phyloP scores from a whole-genome alignment of 2,113 vertebrate species.

The Alces alces region DNA sequence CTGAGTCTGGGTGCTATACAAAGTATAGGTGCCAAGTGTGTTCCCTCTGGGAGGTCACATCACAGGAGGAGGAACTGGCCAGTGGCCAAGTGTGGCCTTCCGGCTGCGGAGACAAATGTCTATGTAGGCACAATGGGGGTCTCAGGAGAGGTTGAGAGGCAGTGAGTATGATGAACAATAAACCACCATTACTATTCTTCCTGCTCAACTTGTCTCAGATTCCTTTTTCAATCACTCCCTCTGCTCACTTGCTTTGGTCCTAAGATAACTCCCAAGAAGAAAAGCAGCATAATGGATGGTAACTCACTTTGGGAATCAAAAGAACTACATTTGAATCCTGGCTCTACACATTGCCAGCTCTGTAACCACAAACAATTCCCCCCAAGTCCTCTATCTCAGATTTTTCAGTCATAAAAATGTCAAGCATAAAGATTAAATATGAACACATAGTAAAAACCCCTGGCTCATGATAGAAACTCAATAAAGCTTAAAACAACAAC shows the following conservation, averaged over 20 bases:
- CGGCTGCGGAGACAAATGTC: neutral
- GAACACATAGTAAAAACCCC: slow-evolving; percentile 40
- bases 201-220: neutral
- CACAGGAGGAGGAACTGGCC: neutral
- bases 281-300: neutral
- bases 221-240: neutral
- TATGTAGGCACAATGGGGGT: neutral
- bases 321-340: neutral
- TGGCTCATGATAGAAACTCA: slow-evolving; percentile 27
- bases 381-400: neutral
- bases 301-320: neutral
- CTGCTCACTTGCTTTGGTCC: neutral
- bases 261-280: neutral
- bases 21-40: neutral
- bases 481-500: slow-evolving; percentile 47
- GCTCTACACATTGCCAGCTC: neutral
- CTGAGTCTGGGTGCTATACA: neutral
- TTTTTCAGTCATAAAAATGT: slow-evolving; percentile 34
- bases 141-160: neutral
- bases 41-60: neutral
- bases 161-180: neutral
- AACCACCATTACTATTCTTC: neutral
- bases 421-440: slow-evolving; percentile 46
- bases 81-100: neutral
- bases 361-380: neutral